Evolutionary conservation across 2,797 vertebrate genomes (phyloP).

Genomic region (Dendrocincla fuliginosa): DNA sequence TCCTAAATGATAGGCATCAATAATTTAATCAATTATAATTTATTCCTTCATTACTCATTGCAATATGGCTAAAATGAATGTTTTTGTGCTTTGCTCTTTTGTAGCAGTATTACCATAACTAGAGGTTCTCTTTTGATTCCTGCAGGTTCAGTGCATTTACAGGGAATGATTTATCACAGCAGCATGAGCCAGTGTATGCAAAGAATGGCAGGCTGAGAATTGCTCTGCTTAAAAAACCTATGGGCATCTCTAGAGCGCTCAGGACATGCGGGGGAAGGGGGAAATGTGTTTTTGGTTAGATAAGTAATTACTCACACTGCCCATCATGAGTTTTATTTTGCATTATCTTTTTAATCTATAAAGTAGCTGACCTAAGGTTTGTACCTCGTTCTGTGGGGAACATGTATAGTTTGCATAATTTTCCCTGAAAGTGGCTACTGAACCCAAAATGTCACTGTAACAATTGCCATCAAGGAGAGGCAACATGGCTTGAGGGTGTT

Average conservation of each 20-base stretch:
- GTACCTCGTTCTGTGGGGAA: neutral
- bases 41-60: neutral
- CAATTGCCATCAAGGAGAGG: neutral
- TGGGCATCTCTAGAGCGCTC: neutral
- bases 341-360: neutral
- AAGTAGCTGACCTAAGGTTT: neutral
- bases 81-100: neutral
- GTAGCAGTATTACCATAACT: neutral
- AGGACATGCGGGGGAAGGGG: rapidly evolving
- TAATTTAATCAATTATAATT: conserved; percentile 8
- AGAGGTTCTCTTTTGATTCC: neutral
- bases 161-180: neutral
- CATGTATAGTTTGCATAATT: neutral
- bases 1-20: neutral
- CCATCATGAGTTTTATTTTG: neutral
- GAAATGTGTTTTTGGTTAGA: neutral
- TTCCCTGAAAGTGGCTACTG: neutral
- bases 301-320: neutral
- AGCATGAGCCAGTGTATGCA: neutral
- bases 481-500: neutral
- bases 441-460: neutral
- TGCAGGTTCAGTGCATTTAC: neutral
- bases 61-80: neutral
- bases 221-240: neutral
- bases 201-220: conserved; percentile 1